phyloP scores from a whole-genome alignment of 2,113 vertebrate species.

The Camelus dromedarius region DNA sequence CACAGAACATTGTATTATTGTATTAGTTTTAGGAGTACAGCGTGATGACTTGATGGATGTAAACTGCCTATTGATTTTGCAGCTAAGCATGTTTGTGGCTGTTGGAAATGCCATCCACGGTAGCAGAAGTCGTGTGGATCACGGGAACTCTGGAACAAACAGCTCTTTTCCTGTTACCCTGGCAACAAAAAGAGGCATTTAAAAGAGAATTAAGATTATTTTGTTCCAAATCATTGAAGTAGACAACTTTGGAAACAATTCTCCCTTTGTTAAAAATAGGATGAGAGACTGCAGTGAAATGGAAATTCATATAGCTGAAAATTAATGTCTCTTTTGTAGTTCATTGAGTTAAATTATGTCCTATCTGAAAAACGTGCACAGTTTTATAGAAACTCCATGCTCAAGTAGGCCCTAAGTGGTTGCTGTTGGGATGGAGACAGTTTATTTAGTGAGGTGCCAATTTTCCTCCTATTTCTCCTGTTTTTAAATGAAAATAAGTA shows the following conservation, averaged over 20 bases:
- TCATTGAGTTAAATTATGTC: not conserved
- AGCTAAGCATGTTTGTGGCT: not conserved
- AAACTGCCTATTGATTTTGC: not conserved
- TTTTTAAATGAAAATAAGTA: not conserved
- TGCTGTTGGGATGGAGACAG: not conserved
- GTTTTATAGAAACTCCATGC: not conserved
- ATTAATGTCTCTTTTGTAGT: not conserved
- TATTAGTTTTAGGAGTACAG: no score
- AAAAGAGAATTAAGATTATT: conserved; percentile 17
- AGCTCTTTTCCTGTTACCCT: conserved; percentile 32
- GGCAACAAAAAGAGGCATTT: conserved; percentile 25
- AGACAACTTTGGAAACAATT: not conserved
- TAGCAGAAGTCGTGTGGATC: not conserved
- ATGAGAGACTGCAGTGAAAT: not conserved
- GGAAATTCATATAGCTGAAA: not conserved
- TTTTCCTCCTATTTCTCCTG: not conserved
- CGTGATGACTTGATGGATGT: no score
- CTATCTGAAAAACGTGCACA: not conserved
- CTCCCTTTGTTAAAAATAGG: not conserved
- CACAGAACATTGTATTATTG: no score
- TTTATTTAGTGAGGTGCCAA: not conserved
- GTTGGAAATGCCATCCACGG: accelerated
- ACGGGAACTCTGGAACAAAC: not conserved
- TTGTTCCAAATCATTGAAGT: not conserved
- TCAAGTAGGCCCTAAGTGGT: not conserved